Evolutionary conservation across 2,888 invertebrate species (phyloP), one percentile per base, ranked within the genome.

Genomic region (Mythimna albipuncta): DNA sequence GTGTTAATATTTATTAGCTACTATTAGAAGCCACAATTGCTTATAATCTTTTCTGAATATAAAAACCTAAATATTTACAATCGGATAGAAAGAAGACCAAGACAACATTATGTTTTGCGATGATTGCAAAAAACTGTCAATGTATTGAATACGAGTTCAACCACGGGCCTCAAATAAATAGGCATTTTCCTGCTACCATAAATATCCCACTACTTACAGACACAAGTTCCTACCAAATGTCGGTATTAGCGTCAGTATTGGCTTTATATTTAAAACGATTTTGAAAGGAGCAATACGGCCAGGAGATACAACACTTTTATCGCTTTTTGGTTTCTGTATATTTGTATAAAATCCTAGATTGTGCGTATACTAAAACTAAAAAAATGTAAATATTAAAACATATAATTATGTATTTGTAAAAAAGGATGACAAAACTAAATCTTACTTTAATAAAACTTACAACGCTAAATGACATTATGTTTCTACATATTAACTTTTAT

Each of bases 1-100:
- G 84, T 89, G 90, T 90, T 89, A 91, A 90, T 89, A 73, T 94
- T 94, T 94, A 94, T 94, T 94, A 93, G 92, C 91, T 92, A 91
- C 88, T 86, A 91, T 90, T 92, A 91, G 89, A 92, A 91, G 90
- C 91, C 91, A 93, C 88, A 86, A 89, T 82, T 86, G 80, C 83
- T 89, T 87, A 89, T 82, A 85, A 85, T 84, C 87, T 86, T 84
- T 87, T 85, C 82, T 84, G 73, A 82, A 84, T 81, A 85, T 82
- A 83, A 87, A 88, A 88, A 88, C 75, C 86, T 87, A 88, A 87
- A 78, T 91, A 91, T 91, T 85, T 91, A 91, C 90, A 87, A 84
- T 84, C 71, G 65, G 72, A 73, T 74, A 57, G 71, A 74, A 70
- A 59, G n/a, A 64, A 61, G 13, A 73, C 47, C 69, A 57, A 67